These are phyloP conservation scores for Limnephilus auricula DNA, from an alignment of 2,888 invertebrate genomes.

Conservation along the genomic window DNA sequence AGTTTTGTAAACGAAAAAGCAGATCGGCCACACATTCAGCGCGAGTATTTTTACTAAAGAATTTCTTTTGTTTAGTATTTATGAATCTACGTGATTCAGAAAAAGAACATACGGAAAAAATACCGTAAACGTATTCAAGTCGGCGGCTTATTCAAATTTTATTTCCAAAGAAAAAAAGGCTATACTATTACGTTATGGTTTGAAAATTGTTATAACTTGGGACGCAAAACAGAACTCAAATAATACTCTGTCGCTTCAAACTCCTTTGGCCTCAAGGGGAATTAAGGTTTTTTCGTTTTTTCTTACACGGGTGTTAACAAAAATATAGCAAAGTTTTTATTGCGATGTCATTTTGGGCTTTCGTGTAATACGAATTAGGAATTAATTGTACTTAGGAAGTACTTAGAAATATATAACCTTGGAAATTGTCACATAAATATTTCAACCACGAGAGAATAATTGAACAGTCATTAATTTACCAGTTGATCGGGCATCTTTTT, in stretches of 20 bases:
- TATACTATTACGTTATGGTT: slow-evolving; percentile 10
- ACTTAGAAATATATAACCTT: no score
- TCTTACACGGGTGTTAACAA: slow-evolving; percentile 26
- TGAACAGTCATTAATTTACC: no score
- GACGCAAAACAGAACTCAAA: slow-evolving; percentile 17
- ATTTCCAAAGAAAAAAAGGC: neutral
- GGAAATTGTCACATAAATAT: no score
- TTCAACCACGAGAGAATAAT: no score
- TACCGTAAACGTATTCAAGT: neutral
- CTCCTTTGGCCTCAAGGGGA: slow-evolving; percentile 50
- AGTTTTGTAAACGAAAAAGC: neutral
- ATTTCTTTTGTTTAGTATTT: neutral
- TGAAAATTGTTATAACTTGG: slow-evolving; percentile 27
- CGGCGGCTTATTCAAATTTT: slow-evolving; percentile 26
- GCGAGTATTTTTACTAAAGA: neutral
- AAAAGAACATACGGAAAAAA: slow-evolving; percentile 18
- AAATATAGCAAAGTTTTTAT: neutral
- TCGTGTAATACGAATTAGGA: no score
- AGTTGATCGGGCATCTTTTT: no score
- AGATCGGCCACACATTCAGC: neutral
- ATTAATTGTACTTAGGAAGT: no score
- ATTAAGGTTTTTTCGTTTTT: slow-evolving; percentile 52
- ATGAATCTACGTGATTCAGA: slow-evolving; percentile 3
- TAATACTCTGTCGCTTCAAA: slow-evolving; percentile 41
- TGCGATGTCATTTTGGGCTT: neutral